Evolutionary conservation across 2,888 invertebrate genomes (phyloP).

Genomic region (Caenorhabditis angaria): DNA sequence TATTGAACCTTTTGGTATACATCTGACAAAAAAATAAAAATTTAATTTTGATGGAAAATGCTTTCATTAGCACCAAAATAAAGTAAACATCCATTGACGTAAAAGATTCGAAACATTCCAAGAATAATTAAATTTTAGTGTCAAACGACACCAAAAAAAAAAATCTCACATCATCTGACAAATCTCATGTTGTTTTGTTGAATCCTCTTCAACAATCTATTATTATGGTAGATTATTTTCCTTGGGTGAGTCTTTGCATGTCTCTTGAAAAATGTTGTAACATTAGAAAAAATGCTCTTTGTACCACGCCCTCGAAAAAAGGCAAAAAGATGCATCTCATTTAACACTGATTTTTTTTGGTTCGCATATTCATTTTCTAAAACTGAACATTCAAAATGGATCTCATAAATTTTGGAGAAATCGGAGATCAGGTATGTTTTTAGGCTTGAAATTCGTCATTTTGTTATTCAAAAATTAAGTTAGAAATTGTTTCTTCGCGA

Average conservation of each 20-base stretch:
- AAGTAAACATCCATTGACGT: background rate
- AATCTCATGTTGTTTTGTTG: background rate
- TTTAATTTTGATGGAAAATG: background rate
- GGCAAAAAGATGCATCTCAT: background rate
- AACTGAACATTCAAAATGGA: background rate
- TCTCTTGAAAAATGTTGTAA: background rate
- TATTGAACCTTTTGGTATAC: too few species aligned
- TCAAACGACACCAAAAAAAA: too few species aligned
- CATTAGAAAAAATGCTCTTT: conserved; percentile 1
- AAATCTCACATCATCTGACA: background rate
- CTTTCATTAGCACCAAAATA: background rate
- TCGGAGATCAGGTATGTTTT: background rate
- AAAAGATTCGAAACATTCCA: background rate
- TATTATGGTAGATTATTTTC: background rate
- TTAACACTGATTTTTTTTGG: background rate
- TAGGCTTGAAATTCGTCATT: background rate
- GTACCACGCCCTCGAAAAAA: background rate
- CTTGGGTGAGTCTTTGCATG: background rate
- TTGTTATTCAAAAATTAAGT: background rate
- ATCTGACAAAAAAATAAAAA: background rate
- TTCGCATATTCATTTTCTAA: too few species aligned
- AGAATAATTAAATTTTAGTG: background rate
- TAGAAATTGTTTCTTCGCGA: too few species aligned
- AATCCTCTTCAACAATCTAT: background rate
- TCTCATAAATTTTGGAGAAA: background rate